These are phyloP conservation scores for Sminthopsis crassicaudata DNA, from an alignment of 2,113 vertebrate genomes.

Conservation along the genomic window DNA sequence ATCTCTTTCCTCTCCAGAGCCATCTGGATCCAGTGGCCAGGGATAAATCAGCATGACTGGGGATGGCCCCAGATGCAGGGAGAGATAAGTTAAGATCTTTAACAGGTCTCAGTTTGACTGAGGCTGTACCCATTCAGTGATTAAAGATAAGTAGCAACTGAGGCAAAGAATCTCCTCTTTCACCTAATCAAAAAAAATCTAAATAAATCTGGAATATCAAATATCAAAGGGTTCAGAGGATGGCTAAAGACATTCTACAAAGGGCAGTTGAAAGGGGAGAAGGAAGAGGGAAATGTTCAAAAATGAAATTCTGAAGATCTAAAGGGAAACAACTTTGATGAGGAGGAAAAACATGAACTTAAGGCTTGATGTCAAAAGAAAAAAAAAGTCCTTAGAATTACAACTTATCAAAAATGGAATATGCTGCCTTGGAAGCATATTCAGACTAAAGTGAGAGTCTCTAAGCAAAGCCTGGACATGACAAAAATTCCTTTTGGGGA, in stretches of 20 bases:
- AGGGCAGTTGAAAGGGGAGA: neutral
- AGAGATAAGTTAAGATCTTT: too few species aligned
- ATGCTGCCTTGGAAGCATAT: neutral
- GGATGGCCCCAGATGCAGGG: too few species aligned
- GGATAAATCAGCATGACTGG: too few species aligned
- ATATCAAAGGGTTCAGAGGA: neutral
- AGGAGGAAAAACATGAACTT: neutral
- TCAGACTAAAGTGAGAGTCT: neutral
- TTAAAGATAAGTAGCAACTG: too few species aligned
- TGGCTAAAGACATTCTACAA: neutral
- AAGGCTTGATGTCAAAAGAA: neutral
- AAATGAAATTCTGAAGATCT: neutral
- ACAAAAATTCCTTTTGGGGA: neutral
- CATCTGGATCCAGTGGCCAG: too few species aligned
- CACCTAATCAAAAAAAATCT: too few species aligned
- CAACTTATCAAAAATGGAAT: neutral
- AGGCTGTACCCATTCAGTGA: too few species aligned
- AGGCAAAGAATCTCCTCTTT: too few species aligned
- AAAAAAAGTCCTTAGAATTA: neutral
- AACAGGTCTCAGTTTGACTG: too few species aligned
- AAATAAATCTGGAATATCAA: neutral
- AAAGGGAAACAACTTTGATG: neutral
- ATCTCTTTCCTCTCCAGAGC: too few species aligned
- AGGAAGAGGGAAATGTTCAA: neutral
- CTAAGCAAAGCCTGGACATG: neutral